Percentiles rank a stretch among this genome's conserved stretches.
These are phyloP conservation scores for Anoplius nigerrimus DNA, from an alignment of 2,888 invertebrate genomes.

Conservation along the genomic window DNA sequence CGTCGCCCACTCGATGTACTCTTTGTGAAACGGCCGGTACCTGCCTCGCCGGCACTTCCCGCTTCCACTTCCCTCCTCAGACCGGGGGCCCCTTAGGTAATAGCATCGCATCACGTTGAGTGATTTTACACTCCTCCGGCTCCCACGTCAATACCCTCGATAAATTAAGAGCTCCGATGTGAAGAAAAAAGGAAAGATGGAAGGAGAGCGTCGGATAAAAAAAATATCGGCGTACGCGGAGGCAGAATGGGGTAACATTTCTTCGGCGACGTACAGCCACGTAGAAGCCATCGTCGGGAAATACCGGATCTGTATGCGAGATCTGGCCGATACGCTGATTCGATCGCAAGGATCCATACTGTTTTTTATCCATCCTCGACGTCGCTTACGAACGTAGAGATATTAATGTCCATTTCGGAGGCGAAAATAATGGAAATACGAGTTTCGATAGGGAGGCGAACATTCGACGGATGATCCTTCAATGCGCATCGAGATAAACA, in stretches of 20 bases:
- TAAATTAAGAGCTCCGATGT: constrained; percentile 47
- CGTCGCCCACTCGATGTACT: not conserved
- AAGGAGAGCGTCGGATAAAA: constrained; percentile 4
- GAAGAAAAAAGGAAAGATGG: not conserved
- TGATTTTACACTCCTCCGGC: constrained; percentile 52
- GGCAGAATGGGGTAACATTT: constrained; percentile 23
- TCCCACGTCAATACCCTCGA: constrained; percentile 40
- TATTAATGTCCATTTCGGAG: too few relatives aligned
- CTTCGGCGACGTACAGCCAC: too few relatives aligned
- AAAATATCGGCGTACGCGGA: constrained; percentile 18
- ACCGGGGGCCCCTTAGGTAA: constrained; percentile 39
- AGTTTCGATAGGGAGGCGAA: too few relatives aligned
- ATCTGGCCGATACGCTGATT: too few relatives aligned
- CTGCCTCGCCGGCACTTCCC: not conserved
- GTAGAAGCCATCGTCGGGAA: too few relatives aligned
- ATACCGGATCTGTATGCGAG: too few relatives aligned
- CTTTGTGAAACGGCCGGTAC: not conserved
- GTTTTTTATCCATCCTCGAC: too few relatives aligned
- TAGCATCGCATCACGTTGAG: constrained; percentile 49
- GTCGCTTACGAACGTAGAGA: too few relatives aligned
- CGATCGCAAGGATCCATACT: too few relatives aligned
- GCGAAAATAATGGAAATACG: too few relatives aligned
- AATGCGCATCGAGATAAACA: too few relatives aligned
- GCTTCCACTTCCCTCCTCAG: constrained; percentile 15
- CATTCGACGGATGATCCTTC: too few relatives aligned